These are phyloP conservation scores for Cyprinus carpio DNA, from an alignment of 2,113 vertebrate species.

Conservation along the genomic window DNA sequence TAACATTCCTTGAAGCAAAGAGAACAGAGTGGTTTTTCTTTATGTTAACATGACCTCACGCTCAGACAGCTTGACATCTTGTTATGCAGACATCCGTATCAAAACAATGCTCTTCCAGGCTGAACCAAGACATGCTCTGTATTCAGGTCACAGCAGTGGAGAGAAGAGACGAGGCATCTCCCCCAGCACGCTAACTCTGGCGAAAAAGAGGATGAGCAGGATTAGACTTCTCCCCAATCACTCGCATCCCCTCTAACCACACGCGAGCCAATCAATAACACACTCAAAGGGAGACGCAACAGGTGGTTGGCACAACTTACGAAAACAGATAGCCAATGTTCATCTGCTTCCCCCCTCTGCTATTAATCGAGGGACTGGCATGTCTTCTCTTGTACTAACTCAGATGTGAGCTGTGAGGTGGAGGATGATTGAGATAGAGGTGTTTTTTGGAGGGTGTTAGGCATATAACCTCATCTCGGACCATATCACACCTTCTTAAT, in stretches of 20 bases:
- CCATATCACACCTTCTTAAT: conserved; percentile 47
- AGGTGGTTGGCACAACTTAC: conserved; percentile 47
- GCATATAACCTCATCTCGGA: conserved; percentile 1
- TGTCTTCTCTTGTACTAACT: conserved; percentile 52
- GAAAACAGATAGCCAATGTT: conserved; percentile 55
- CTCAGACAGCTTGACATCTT: conserved; percentile 68
- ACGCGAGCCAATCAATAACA: conserved; percentile 56
- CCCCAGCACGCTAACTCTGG: conserved; percentile 52
- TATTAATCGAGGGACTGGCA: conserved; percentile 26
- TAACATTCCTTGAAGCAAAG: conserved; percentile 61
- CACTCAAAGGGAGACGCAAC: conserved; percentile 51
- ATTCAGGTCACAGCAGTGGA: conserved; percentile 69
- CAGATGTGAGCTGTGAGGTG: conserved; percentile 43
- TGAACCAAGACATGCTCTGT: conserved; percentile 65
- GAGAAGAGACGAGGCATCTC: conserved; percentile 52
- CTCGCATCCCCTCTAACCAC: conserved; percentile 20
- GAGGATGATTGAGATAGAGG: conserved; percentile 15
- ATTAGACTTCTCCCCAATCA: conserved; percentile 58
- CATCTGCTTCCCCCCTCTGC: conserved; percentile 30
- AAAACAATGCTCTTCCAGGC: conserved; percentile 59
- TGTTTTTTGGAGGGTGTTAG: conserved; percentile 15
- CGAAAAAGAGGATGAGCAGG: conserved; percentile 56
- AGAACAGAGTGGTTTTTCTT: conserved; percentile 50
- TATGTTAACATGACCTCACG: conserved; percentile 68
- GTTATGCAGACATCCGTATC: conserved; percentile 70